Evolutionary conservation across 2,888 invertebrate genomes (phyloP).

Genomic region (Rhamphomyia laevipes): DNA sequence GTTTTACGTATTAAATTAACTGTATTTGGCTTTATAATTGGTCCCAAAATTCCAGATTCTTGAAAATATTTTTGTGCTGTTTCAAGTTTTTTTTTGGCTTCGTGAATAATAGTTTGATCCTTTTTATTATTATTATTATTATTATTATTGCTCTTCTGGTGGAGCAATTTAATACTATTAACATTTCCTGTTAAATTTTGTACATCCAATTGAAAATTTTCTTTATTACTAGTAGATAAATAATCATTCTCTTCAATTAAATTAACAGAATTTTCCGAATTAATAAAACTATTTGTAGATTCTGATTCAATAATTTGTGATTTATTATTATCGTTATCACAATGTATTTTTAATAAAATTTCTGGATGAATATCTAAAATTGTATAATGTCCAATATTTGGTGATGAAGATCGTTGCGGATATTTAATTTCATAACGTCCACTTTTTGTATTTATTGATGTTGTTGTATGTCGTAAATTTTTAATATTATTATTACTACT

Average conservation of each 20-base stretch:
- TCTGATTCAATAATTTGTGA: neutral
- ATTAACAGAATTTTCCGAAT: neutral
- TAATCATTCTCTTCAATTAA: neutral
- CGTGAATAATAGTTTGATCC: neutral
- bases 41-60: slow-evolving; percentile 28
- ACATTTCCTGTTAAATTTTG: neutral
- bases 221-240: slow-evolving; percentile 1
- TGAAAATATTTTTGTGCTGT: slow-evolving; percentile 26
- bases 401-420: slow-evolving; percentile 25
- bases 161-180: neutral
- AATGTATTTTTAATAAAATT: slow-evolving; percentile 22
- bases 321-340: neutral
- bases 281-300: neutral
- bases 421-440: slow-evolving; percentile 23
- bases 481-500: slow-evolving; percentile 4
- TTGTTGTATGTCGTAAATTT: slow-evolving; percentile 9
- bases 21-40: slow-evolving; percentile 14
- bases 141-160: too few relatives aligned
- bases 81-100: slow-evolving; percentile 15
- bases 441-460: slow-evolving; percentile 21
- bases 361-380: slow-evolving; percentile 29
- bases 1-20: slow-evolving; percentile 22
- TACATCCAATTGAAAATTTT: neutral
- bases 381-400: slow-evolving; percentile 25
- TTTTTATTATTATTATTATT: neutral